Percentiles rank a stretch among this genome's conserved stretches.
These are phyloP conservation scores for Chauna torquata DNA, from an alignment of 2,113 vertebrate species.

Conservation along the genomic window DNA sequence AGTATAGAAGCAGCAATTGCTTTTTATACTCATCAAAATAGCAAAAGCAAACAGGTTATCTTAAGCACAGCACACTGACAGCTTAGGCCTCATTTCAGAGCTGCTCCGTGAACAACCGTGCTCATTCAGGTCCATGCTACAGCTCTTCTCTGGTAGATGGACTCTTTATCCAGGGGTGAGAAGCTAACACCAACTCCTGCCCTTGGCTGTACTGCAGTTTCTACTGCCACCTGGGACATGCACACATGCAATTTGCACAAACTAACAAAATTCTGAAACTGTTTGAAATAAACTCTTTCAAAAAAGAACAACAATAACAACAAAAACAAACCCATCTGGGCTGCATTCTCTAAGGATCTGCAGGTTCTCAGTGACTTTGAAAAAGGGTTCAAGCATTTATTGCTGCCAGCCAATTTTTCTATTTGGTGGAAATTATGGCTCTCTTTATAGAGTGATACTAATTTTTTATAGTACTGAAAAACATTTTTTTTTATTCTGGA, in stretches of 20 bases:
- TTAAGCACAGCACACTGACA: neutral
- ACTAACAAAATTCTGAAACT: too few species aligned
- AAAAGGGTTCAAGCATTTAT: neutral
- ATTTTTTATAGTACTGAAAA: neutral
- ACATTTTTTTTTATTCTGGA: neutral
- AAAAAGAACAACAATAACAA: neutral
- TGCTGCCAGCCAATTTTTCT: neutral
- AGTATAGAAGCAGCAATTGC: neutral
- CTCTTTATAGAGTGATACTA: accelerated
- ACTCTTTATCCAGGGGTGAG: too few species aligned
- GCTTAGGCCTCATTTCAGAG: neutral
- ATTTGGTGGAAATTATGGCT: neutral
- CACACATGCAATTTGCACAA: neutral
- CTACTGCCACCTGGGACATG: neutral
- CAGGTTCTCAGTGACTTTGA: neutral
- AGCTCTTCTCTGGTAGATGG: neutral
- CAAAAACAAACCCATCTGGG: neutral
- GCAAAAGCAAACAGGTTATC: neutral
- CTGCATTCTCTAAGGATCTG: neutral
- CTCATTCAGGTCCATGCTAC: accelerated
- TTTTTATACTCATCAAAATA: neutral
- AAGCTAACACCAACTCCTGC: neutral
- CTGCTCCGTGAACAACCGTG: neutral
- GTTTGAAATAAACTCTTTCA: neutral
- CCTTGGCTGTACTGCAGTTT: neutral